phyloP scores from a whole-genome alignment of 2,888 invertebrate species.

The Dugesia japonica region DNA sequence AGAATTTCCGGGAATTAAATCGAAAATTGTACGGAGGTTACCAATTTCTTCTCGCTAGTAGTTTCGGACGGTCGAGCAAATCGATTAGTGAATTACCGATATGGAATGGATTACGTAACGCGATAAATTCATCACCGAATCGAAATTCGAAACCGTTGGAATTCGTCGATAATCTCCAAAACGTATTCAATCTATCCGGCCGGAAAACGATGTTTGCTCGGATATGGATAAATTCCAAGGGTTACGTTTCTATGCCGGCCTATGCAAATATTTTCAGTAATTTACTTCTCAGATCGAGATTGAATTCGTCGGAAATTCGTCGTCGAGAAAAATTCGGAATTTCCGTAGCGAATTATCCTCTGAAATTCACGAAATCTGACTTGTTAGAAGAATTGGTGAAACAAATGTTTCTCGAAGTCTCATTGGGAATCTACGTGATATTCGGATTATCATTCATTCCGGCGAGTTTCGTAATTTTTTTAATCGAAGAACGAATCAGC shows the following conservation, averaged over 20 bases:
- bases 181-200: neutral
- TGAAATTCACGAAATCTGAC: slow-evolving; percentile 62
- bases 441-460: slow-evolving; percentile 58
- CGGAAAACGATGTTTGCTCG: neutral
- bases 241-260: slow-evolving; percentile 46
- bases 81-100: neutral
- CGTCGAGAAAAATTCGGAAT: slow-evolving; percentile 50
- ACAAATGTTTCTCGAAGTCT: slow-evolving; percentile 35
- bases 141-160: neutral
- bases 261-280: slow-evolving; percentile 48
- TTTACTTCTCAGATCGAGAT: slow-evolving; percentile 45
- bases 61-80: neutral
- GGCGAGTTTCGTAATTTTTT: slow-evolving; percentile 63
- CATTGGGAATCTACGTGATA: slow-evolving; percentile 49
- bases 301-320: slow-evolving; percentile 36
- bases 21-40: neutral
- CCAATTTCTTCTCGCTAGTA: neutral
- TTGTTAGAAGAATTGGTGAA: slow-evolving; percentile 52
- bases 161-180: neutral
- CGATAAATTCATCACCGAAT: neutral
- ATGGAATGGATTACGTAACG: neutral
- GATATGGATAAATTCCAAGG: slow-evolving; percentile 42
- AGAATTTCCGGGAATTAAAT: neutral
- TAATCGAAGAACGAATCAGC: slow-evolving; percentile 59
- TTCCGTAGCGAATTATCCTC: slow-evolving; percentile 62